A percentile compares a stretch with the other conserved stretches of the same genome.
Conservation (phyloP, 2,888 invertebrate genomes). For the Rhingia rostrata region DNA sequence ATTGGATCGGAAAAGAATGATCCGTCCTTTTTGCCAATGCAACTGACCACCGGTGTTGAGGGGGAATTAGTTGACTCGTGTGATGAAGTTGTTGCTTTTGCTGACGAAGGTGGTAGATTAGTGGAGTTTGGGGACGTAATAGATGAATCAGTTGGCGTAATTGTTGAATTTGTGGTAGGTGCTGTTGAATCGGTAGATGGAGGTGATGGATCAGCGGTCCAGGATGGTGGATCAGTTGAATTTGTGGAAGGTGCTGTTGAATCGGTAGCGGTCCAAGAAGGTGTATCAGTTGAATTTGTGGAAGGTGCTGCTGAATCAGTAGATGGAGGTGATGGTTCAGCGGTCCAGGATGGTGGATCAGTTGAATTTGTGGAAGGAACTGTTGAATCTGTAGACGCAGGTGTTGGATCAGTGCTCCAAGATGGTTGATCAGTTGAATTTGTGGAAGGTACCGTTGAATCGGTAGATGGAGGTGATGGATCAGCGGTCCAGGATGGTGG, state of each 20-base stretch:
- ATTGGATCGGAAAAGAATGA: slow-evolving; percentile 48
- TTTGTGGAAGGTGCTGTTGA: not conserved
- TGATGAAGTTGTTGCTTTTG: not conserved
- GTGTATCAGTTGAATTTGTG: too few species aligned
- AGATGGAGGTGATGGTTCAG: slow-evolving; percentile 11
- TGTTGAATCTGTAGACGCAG: slow-evolving; percentile 2
- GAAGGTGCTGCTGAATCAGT: not conserved
- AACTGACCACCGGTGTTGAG: not conserved
- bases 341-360: not conserved
- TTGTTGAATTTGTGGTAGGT: not conserved
- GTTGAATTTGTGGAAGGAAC: not conserved
- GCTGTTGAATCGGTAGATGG: slow-evolving; percentile 11
- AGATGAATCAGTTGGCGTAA: slow-evolving; percentile 9
- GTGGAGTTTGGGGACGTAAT: not conserved
- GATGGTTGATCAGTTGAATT: not conserved
- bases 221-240: not conserved
- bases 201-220: not conserved
- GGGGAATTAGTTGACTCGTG: not conserved
- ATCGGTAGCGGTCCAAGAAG: not conserved
- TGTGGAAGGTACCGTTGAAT: not conserved
- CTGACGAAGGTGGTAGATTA: not conserved
- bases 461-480: not conserved
- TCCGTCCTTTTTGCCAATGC: slow-evolving; percentile 33
- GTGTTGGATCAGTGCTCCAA: not conserved
- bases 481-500: not conserved